A percentile compares a stretch with the other conserved stretches of the same genome.
phyloP scores from a whole-genome alignment of 2,113 vertebrate genomes.

The Raja brachyura region DNA sequence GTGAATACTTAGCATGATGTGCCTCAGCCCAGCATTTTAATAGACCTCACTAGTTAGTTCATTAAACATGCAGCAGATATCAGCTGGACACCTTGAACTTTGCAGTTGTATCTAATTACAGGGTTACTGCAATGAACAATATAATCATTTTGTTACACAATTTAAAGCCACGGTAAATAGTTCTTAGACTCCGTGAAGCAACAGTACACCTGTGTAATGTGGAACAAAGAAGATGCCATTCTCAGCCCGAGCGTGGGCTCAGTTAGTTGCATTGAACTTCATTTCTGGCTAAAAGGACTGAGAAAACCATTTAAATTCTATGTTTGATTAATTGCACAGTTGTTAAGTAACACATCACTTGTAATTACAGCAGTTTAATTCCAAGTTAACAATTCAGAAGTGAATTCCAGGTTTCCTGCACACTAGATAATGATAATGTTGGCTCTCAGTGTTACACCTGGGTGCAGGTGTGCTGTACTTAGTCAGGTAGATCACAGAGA shows the following conservation, averaged over 20 bases:
- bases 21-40: constrained; percentile 28
- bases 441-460: background rate
- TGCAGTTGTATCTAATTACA: constrained; percentile 35
- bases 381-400: constrained; percentile 26
- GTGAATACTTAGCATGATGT: constrained; percentile 18
- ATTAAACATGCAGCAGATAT: constrained; percentile 10
- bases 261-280: constrained; percentile 21
- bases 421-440: background rate
- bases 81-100: constrained; percentile 38
- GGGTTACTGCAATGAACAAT: background rate
- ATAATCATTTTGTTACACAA: constrained; percentile 39
- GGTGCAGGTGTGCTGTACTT: background rate
- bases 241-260: constrained; percentile 2
- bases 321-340: constrained; percentile 15
- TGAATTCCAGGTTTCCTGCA: background rate
- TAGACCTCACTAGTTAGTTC: constrained; percentile 25
- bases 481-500: background rate
- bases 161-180: constrained; percentile 36
- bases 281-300: background rate
- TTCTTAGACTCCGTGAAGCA: background rate
- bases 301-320: background rate
- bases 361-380: constrained; percentile 24
- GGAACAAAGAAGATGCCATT: constrained; percentile 27
- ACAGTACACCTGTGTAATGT: constrained; percentile 11
- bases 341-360: constrained; percentile 26